A percentile compares a stretch with the other conserved stretches of the same genome.
Conservation (phyloP, 2,797 vertebrate genomes). For the Rousettus madagascariensis region DNA sequence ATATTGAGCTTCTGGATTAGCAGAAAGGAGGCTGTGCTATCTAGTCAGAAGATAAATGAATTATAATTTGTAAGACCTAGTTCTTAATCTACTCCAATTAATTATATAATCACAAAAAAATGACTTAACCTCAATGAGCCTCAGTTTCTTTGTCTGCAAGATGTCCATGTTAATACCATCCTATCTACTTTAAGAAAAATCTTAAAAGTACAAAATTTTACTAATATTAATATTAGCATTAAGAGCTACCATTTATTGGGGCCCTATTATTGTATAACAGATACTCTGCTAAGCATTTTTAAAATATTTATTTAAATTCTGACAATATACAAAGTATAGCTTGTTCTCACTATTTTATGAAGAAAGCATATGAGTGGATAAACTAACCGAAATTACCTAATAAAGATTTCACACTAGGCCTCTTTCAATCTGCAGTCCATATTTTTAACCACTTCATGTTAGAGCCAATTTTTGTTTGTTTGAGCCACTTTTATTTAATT, state of each 20-base stretch:
- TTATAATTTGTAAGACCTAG: not conserved
- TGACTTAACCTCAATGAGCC: not conserved
- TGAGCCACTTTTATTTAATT: not conserved
- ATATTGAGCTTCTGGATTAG: not conserved
- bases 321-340: not conserved
- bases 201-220: not conserved
- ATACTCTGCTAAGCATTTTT: not conserved
- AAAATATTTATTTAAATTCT: not conserved
- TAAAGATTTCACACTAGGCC: not conserved
- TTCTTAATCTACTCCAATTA: not conserved
- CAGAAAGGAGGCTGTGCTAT: not conserved
- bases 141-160: not conserved
- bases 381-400: not conserved
- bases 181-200: not conserved
- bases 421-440: not conserved
- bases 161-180: not conserved
- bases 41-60: not conserved
- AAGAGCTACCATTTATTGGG: not conserved
- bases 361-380: not conserved
- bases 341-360: not conserved
- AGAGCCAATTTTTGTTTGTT: not conserved
- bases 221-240: not conserved
- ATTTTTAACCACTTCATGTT: not conserved
- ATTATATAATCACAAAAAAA: not conserved
- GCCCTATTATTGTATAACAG: accelerated